A percentile compares a stretch with the other conserved stretches of the same genome.
Conservation (phyloP, 1,140 invertebrate species). For the Lasioglossum albipes region DNA sequence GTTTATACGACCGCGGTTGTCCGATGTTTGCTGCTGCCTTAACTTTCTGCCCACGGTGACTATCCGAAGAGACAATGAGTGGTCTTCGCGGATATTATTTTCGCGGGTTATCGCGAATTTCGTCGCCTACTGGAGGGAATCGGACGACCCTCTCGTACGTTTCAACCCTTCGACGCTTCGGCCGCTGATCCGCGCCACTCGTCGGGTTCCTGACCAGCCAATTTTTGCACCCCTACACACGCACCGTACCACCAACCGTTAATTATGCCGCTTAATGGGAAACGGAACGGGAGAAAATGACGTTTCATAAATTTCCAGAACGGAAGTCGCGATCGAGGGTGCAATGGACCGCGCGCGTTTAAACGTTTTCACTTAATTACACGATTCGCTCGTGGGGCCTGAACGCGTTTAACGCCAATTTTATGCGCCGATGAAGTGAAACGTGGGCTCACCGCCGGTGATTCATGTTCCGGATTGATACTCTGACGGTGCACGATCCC, state of each 20-base stretch:
- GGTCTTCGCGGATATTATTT: conserved; percentile 29
- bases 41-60: too few species aligned
- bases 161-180: background rate
- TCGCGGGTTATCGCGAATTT: conserved; percentile 1
- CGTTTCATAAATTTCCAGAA: conserved; percentile 35
- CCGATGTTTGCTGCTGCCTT: background rate
- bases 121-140: background rate
- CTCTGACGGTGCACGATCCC: background rate
- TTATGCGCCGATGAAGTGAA: conserved; percentile 35
- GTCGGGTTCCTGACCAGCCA: background rate
- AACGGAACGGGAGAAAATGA: conserved; percentile 4
- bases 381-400: conserved; percentile 24
- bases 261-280: conserved; percentile 25
- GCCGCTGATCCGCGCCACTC: background rate
- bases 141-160: background rate
- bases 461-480: background rate
- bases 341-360: conserved; percentile 32
- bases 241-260: background rate
- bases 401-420: conserved; percentile 33
- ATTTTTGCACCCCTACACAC: background rate
- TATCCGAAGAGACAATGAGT: conserved; percentile 28
- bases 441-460: background rate
- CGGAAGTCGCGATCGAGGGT: conserved; percentile 22
- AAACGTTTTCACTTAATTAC: conserved; percentile 50
- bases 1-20: conserved; percentile 49